Base-by-base conservation (phyloP, 2,888 invertebrate species). In the Caenorhabditis wallacei region DNA sequence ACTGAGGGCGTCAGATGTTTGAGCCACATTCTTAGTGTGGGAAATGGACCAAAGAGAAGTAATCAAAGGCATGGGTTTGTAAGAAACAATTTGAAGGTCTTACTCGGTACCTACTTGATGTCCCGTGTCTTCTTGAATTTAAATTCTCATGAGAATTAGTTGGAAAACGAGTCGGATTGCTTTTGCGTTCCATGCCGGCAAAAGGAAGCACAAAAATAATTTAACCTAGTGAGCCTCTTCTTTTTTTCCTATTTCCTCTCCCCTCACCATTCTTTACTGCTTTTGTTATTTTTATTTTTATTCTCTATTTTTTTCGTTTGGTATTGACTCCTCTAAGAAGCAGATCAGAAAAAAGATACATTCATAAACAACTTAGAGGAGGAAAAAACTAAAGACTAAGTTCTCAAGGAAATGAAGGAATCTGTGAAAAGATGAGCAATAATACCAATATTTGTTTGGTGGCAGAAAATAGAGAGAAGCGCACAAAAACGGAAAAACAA, bases 61-160 rank as follows among this genome's bases (percentile, higher is more conserved):
- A 26, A 18, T 7, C 24, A 20, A 30, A 61, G 24, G 61, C 54
- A 76, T 69, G 54, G 63, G 20, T 26, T 37, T 54, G 35, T 43
- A 76, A 63, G 69, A 78, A 78, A 78, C 78, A 69, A 78, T 78
- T 78, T 78, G 78, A 78, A 78, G 78, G 63, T 69, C 63, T 78
- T 69, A 78, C 69, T 69, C 22, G 53, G 61, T 53, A 69, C 54
- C 63, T 61, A 61, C 51, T 46, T 37, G 57, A 66, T 53, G 51
- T 8, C 20, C 40, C 40, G 40, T 59, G 59, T 59, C 59, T 59
- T 35, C n/a, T n/a, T 66, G 35, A 53, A 66, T 66, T 66, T 24
- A 53, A 53, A 66, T 48, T 76, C 75, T 76, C 75, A 22, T 5
- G 75, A 76, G 75, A 76, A 51, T 76, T 68, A 56, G 59, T 26